Base-by-base conservation (phyloP, 2,113 vertebrate genomes). In the Anguilla rostrata region DNA sequence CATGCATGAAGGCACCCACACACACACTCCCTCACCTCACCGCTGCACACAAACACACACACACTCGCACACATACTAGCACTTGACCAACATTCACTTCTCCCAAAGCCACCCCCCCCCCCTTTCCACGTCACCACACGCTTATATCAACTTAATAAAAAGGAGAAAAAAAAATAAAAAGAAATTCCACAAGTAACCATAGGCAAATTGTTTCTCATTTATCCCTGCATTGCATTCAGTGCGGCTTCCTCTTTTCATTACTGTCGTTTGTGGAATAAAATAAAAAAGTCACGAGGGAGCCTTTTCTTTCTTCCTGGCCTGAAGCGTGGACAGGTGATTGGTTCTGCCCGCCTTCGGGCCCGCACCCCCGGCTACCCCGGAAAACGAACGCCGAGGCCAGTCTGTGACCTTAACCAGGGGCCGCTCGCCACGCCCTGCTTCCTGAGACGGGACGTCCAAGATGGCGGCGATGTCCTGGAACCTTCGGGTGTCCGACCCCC, bases 241-340 rank as follows among this genome's bases (percentile, higher is more conserved):
- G n/a, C 12, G 86, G 57, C 71, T 82, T 89, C 80, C 80, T 66
- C 56, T 60, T 85, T 82, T 39, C 5, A 29, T 86, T 87, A 87
- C 81, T 80, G 83, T 89, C 84, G 85, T 87, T 88, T 78, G 16
- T 90, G 12, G 34, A 34, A 34, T 83, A 88, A 14, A 89, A 91
- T 88, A 85, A 75, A 49, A 87, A 81, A 81, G 18, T 75, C 40
- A 78, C 46, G 78, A 81, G 78, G 84, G 85, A 39, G 63, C 71
- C 7, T 12, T 66, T 86, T 56, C 12, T 9, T 39, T 29, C 1
- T 43, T 81, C 78, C 40, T 66, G 60, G 39, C 39, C 39, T 34
- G 66, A 80, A 8, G 71, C 39, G 43, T 53, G 20, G 26, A 80
- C 39, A 40, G 9, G 53, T 71, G 39, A 66, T 46, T 41, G 39